Conservation (phyloP, 2,797 vertebrate genomes). For the Dicrostonyx torquatus region DNA sequence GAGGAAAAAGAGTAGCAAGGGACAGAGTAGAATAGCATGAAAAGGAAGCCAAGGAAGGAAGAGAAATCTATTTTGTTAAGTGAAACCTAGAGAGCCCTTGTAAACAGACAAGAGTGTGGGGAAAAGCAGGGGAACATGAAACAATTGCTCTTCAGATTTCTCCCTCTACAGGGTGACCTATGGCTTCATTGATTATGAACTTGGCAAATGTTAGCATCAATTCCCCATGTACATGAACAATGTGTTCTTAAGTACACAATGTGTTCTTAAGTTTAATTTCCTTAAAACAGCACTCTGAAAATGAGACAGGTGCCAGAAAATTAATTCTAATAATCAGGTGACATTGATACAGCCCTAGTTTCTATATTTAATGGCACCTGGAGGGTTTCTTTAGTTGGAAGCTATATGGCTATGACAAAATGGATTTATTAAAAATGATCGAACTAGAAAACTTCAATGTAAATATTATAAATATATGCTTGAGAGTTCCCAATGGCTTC, state of each 20-base stretch:
- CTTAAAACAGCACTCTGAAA: constrained; percentile 11
- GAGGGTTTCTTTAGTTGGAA: background rate
- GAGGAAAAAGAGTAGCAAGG: background rate
- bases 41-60: background rate
- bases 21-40: background rate
- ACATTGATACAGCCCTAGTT: background rate
- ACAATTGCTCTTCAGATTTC: background rate
- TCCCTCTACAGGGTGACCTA: background rate
- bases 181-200: background rate
- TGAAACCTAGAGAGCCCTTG: background rate
- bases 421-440: background rate
- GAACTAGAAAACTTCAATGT: background rate
- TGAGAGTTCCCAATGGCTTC: background rate
- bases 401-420: background rate
- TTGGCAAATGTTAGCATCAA: background rate
- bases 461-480: background rate
- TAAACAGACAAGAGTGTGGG: background rate
- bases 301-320: background rate
- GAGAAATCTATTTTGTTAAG: background rate
- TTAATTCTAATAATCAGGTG: constrained; percentile 23
- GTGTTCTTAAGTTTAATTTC: background rate
- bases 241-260: background rate
- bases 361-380: background rate
- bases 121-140: background rate
- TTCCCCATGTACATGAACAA: background rate